Evolutionary conservation across 92 coral and sea anemone species (phyloP).

Genomic region (Siderastrea radians): DNA sequence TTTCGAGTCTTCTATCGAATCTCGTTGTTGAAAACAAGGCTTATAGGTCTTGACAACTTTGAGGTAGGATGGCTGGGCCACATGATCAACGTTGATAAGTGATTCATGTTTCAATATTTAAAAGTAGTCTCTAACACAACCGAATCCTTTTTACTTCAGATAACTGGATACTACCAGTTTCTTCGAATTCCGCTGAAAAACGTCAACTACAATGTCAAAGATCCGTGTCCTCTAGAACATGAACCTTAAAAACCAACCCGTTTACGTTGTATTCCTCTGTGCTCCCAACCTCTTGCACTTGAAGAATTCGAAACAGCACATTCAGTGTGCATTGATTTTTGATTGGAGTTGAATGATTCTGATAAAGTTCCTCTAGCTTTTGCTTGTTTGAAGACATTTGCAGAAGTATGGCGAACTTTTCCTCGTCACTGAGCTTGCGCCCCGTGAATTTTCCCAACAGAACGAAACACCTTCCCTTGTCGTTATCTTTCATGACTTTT

Average conservation of each 20-base stretch:
- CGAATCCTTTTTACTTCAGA: not conserved
- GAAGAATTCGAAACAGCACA: slow-evolving; percentile 18
- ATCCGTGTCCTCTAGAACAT: slow-evolving; percentile 28
- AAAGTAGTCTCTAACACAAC: not conserved
- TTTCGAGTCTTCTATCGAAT: no score
- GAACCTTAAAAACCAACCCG: not conserved
- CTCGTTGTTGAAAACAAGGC: no score
- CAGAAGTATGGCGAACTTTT: not conserved
- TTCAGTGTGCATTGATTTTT: not conserved
- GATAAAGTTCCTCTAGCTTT: slow-evolving; percentile 16
- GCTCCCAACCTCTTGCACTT: slow-evolving; percentile 18
- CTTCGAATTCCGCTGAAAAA: not conserved
- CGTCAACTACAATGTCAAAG: not conserved
- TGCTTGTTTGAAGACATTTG: not conserved
- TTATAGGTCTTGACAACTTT: no score
- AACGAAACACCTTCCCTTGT: slow-evolving; percentile 33
- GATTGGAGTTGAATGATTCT: not conserved
- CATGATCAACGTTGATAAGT: no score
- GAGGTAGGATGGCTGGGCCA: no score
- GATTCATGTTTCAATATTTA: not conserved
- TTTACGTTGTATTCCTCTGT: not conserved
- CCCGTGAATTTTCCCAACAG: slow-evolving; percentile 5
- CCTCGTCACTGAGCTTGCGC: not conserved
- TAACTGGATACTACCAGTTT: not conserved
- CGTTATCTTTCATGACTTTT: slow-evolving; percentile 10